Base-by-base conservation (phyloP, 2,888 invertebrate species). In the Dynastes maya region DNA sequence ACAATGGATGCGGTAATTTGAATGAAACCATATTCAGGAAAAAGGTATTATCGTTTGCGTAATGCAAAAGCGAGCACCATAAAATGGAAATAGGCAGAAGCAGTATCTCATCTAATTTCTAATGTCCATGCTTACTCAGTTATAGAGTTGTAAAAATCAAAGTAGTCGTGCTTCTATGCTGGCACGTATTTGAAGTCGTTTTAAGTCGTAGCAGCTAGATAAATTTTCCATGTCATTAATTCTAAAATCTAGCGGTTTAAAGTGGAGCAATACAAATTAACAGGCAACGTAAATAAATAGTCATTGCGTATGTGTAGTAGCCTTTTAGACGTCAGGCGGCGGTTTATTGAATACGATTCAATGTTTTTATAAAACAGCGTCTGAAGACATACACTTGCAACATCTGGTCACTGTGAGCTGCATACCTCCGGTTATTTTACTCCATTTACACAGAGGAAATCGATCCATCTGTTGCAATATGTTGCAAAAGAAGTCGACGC, bases 391-490 rank as follows among this genome's bases (percentile, higher is more conserved):
- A 37, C n/a, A 45, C n/a, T 37, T 45, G 40, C 65, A 65, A 65
- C 65, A 65, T 65, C 65, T 65, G 45, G 40, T 16, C 45, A 45
- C n/a, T 65, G 65, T 9, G 16, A 65, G 45, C 45, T 16, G 65
- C 37, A 61, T 40, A 45, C 6, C 37, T 40, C 65, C 65, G 65
- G 9, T 16, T 29, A 61, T 61, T 61, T 61, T 29, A 29, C 61
- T 61, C 2, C 11, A 29, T 61, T 61, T 61, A 27, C 27, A 22
- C 61, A 61, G 61, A 61, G 61, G 61, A 65, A 65, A 65, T 65
- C 5, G n/a, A 65, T 45, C 16, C 45, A 65, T 65, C 65, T 45
- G 40, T 65, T 45, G 65, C 65, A 65, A 61, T 11, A 65, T 45
- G 16, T 8, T 37, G 16, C 16, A 22, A 40, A n/a, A 65, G 65